Evolutionary conservation across 2,888 invertebrate species (phyloP).

Genomic region (Chrysopilus asiliformis): DNA sequence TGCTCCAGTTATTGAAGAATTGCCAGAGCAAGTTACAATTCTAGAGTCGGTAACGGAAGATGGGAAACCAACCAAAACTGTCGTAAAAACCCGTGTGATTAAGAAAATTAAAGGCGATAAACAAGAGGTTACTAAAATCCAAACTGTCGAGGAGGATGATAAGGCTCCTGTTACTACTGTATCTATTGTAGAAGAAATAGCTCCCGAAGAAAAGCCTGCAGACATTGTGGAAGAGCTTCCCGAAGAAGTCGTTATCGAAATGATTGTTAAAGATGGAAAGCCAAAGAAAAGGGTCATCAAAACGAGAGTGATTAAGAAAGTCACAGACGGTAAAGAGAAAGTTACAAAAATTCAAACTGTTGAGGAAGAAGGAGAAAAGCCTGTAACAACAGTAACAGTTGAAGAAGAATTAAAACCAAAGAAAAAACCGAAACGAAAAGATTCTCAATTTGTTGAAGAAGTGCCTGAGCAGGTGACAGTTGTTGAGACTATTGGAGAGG

Average conservation of each 20-base stretch:
- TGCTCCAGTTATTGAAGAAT: constrained; percentile 22
- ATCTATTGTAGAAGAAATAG: constrained; percentile 20
- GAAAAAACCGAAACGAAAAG: constrained; percentile 15
- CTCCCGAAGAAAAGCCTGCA: constrained; percentile 11
- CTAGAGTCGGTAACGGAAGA: constrained; percentile 18
- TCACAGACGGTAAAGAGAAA: constrained; percentile 23
- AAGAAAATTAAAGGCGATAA: constrained; percentile 28
- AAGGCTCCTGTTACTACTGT: constrained; percentile 28
- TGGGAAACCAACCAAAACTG: constrained; percentile 22
- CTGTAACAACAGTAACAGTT: constrained; percentile 23
- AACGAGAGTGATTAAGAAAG: constrained; percentile 25
- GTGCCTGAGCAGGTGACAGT: constrained; percentile 12
- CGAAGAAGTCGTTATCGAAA: constrained; percentile 14
- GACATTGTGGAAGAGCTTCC: constrained; percentile 18
- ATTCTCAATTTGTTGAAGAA: constrained; percentile 18
- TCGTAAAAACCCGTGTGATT: constrained; percentile 25
- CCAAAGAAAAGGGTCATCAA: constrained; percentile 27
- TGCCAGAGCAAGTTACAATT: constrained; percentile 16
- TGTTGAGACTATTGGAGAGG: constrained; percentile 11
- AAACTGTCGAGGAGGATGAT: constrained; percentile 31
- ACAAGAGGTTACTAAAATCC: constrained; percentile 31
- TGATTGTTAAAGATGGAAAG: constrained; percentile 24
- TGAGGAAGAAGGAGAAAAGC: constrained; percentile 24
- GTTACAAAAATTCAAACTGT: constrained; percentile 23
- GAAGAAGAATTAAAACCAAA: constrained; percentile 12